Evolutionary conservation across 2,113 vertebrate species (phyloP), one percentile per base, ranked within the genome.

Genomic region (Fregetta grallaria): DNA sequence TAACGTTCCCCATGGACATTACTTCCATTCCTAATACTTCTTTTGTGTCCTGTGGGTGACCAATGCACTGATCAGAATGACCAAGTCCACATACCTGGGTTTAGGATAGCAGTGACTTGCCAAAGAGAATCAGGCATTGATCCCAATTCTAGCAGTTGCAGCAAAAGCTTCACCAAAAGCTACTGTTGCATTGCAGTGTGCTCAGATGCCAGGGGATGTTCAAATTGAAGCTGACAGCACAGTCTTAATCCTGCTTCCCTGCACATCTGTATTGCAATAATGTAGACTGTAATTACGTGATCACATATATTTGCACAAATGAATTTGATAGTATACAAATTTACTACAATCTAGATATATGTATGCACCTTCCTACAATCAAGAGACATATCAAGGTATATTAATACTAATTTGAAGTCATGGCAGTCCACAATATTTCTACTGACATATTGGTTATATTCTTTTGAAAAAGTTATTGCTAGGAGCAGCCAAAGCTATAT

Each of bases 161-260:
- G 61, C 38, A 92, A 74, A 86, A 85, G 18, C 75, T 58, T 84
- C 83, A 91, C 32, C 42, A 36, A 71, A 66, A 91, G 70, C 49
- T 90, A 23, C 70, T 29, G 55, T 67, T 94, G 80, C 73, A 26
- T 20, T 81, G 68, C 84, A 78, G 68, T 20, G 56, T 67, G 56
- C 52, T 85, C 55, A 81, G 18, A 59, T 80, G 73, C 44, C 80
- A 59, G 61, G 17, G 67, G 30, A 78, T 89, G 80, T 52, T 67
- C 52, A 96, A 91, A 96, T 56, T 85, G 94, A 92, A 95, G 44
- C 26, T 87, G 93, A 94, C 86, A 94, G 89, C 49, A 91, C 79
- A 91, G 53, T 89, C 87, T 91, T 91, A 94, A 92, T 95, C 56
- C 47, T 87, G 86, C 52, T 78, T 87, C 42, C 68, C 53, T 72